Percentiles rank a stretch among this genome's conserved stretches.
Conservation (phyloP, 1,140 invertebrate genomes). For the Sitobion miscanthi region DNA sequence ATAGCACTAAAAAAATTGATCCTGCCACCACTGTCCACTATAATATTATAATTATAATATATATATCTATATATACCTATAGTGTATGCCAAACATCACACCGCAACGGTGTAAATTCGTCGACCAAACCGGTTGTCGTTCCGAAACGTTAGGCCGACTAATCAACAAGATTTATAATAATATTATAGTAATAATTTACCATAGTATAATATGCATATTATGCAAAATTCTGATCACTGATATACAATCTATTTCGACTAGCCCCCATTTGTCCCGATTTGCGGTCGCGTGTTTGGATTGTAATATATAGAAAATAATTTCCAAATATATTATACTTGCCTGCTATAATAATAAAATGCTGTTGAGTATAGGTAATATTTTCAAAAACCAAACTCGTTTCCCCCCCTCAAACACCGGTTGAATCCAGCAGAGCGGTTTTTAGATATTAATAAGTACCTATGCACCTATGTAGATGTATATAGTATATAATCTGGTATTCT, state of each 20-base stretch:
- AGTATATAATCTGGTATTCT: background rate
- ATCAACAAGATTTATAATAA: background rate
- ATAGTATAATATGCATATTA: too few relatives aligned
- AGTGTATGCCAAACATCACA: background rate
- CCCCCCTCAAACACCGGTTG: background rate
- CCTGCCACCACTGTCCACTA: background rate
- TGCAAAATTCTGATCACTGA: background rate
- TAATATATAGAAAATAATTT: background rate
- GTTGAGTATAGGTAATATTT: background rate
- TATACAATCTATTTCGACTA: background rate
- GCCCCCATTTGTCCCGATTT: background rate
- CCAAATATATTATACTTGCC: background rate
- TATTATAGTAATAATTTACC: background rate
- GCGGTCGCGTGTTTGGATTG: background rate
- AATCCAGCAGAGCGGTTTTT: background rate
- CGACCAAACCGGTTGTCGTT: background rate
- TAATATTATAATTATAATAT: too few relatives aligned
- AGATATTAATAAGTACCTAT: background rate
- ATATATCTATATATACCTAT: too few relatives aligned
- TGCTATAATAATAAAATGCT: background rate
- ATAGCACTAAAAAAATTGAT: background rate
- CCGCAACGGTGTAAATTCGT: background rate
- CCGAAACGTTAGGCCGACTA: background rate
- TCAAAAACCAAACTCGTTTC: background rate
- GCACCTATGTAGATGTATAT: background rate